These are phyloP conservation scores for Ochropacha duplaris DNA, from an alignment of 2,888 invertebrate species.

Conservation along the genomic window DNA sequence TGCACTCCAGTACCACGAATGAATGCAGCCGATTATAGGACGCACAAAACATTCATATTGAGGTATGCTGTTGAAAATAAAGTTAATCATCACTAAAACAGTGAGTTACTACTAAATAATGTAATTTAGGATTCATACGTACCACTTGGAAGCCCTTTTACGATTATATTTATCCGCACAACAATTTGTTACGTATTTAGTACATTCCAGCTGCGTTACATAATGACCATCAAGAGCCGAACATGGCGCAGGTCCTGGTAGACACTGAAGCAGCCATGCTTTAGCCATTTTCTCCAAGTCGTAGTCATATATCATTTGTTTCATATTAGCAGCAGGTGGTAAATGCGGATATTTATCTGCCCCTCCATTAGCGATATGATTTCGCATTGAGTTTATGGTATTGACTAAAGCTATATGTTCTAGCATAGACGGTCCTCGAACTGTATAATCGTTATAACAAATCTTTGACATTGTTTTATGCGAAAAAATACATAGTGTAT, in stretches of 20 bases:
- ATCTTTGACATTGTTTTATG: constrained; percentile 43
- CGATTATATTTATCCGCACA: constrained; percentile 40
- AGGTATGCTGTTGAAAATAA: constrained; percentile 53
- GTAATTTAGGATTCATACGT: constrained; percentile 12
- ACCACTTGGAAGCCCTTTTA: constrained; percentile 47
- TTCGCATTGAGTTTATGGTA: constrained; percentile 71
- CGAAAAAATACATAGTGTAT: constrained; percentile 68
- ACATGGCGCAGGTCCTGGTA: constrained; percentile 70
- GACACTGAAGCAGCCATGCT: constrained; percentile 68
- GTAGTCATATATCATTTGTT: constrained; percentile 66
- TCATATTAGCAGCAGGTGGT: constrained; percentile 68
- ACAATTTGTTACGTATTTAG: constrained; percentile 59
- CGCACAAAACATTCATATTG: constrained; percentile 61
- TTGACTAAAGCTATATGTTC: constrained; percentile 59
- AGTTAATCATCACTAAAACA: constrained; percentile 5
- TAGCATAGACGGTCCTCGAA: constrained; percentile 43
- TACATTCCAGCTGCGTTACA: constrained; percentile 69
- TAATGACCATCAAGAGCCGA: constrained; percentile 58
- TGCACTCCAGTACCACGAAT: constrained; percentile 67
- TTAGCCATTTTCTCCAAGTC: constrained; percentile 67
- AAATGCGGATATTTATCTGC: constrained; percentile 54
- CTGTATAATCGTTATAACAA: constrained; percentile 51
- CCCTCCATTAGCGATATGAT: constrained; percentile 61
- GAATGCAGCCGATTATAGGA: constrained; percentile 65
- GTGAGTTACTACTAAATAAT: neutral